A percentile compares a stretch with the other conserved stretches of the same genome.
Conservation (phyloP, 2,888 invertebrate species). For the Hydrotaea cyrtoneurina region DNA sequence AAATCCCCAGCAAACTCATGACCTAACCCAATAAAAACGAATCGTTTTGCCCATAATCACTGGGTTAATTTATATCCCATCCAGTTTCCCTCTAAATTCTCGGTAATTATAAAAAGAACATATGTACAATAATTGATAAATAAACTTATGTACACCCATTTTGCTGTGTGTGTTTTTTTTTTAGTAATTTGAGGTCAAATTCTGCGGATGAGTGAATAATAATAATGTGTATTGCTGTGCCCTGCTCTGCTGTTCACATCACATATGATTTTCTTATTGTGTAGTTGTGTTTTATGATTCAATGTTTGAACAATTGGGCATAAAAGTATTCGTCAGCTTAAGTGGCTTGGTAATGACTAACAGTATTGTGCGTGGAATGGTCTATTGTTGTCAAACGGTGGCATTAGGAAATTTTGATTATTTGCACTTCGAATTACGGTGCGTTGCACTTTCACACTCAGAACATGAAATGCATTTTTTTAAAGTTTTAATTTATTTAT, state of each 20-base stretch:
- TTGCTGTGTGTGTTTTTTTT: too few species aligned
- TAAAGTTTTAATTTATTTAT: too few species aligned
- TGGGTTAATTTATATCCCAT: not conserved
- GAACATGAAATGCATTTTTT: too few species aligned
- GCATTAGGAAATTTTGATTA: too few species aligned
- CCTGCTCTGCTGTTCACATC: not conserved
- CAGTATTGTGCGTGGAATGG: too few species aligned
- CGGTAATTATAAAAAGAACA: not conserved
- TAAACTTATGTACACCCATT: not conserved
- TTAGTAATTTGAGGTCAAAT: slow-evolving; percentile 17
- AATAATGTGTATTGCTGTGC: not conserved
- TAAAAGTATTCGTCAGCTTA: not conserved
- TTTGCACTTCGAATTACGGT: too few species aligned
- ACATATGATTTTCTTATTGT: not conserved
- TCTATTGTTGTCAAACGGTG: too few species aligned
- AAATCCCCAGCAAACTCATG: too few species aligned
- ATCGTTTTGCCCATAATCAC: not conserved
- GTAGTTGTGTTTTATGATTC: not conserved
- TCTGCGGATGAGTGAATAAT: not conserved
- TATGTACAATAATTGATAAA: slow-evolving; percentile 3
- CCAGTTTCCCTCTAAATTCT: not conserved
- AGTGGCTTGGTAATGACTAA: too few species aligned
- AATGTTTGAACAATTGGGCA: not conserved
- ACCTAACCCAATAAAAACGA: not conserved
- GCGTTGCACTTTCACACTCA: too few species aligned